Evolutionary conservation across 2,888 invertebrate species (phyloP).

Genomic region (Agonopterix subpropinquella): DNA sequence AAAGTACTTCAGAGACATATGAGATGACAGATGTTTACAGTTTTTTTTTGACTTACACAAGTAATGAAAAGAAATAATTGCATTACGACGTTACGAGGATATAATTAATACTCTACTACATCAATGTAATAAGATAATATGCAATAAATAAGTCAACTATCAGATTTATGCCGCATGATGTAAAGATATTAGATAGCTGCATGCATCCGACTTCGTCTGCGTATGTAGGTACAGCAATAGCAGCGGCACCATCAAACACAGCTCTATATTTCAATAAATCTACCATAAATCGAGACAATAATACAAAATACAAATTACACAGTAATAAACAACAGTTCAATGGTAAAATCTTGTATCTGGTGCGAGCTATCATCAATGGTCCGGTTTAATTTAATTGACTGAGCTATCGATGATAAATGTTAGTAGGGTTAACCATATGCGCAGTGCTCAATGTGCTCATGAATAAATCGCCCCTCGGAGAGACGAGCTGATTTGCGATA

Average conservation of each 20-base stretch:
- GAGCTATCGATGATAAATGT: constrained; percentile 69
- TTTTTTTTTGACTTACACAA: too few relatives aligned
- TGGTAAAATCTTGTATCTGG: constrained; percentile 52
- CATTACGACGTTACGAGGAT: too few relatives aligned
- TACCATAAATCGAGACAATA: constrained; percentile 18
- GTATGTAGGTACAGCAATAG: not conserved
- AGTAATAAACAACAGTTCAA: constrained; percentile 57
- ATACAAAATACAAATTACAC: constrained; percentile 54
- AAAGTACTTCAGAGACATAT: too few relatives aligned
- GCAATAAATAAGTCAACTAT: too few relatives aligned
- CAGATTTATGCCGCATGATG: too few relatives aligned
- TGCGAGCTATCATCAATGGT: constrained; percentile 62
- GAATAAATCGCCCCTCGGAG: constrained; percentile 67
- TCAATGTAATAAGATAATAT: too few relatives aligned
- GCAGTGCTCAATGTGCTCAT: constrained; percentile 27
- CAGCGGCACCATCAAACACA: constrained; percentile 26
- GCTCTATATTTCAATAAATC: constrained; percentile 37
- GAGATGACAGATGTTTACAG: too few relatives aligned
- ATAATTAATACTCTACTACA: too few relatives aligned
- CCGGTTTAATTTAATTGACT: constrained; percentile 72
- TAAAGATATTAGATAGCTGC: too few relatives aligned
- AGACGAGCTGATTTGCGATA: constrained; percentile 73
- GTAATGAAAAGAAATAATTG: too few relatives aligned
- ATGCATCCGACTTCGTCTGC: too few relatives aligned
- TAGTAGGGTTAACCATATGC: constrained; percentile 64